phyloP scores from a whole-genome alignment of 1,140 invertebrate species.

The Drosophila mauritiana region DNA sequence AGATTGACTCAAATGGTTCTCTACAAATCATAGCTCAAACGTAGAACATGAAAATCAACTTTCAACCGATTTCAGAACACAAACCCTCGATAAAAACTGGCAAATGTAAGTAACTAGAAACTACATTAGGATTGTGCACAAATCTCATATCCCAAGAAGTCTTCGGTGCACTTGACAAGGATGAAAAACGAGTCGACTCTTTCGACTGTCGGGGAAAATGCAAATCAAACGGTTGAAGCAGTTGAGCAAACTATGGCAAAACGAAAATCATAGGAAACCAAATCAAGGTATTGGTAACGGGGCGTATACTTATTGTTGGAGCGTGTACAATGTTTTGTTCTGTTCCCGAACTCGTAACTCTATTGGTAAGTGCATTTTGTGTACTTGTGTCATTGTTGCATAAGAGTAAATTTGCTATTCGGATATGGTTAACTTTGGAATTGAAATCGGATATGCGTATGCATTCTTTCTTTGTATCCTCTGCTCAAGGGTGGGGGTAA shows the following conservation, averaged over 20 bases:
- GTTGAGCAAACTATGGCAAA: conserved; percentile 63
- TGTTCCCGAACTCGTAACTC: conserved; percentile 44
- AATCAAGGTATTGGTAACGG: conserved; percentile 34
- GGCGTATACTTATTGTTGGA: conserved; percentile 71
- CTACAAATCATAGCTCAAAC: conserved; percentile 6
- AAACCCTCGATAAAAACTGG: conserved; percentile 24
- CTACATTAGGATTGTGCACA: conserved; percentile 59
- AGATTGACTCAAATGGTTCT: neutral
- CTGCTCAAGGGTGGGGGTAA: neutral
- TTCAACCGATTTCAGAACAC: conserved; percentile 17
- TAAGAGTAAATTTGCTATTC: conserved; percentile 55
- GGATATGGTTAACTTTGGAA: conserved; percentile 41
- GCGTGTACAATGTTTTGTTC: conserved; percentile 48
- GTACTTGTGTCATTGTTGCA: conserved; percentile 66
- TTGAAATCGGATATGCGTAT: conserved; percentile 12
- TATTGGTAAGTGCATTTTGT: conserved; percentile 63
- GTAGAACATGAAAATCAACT: conserved; percentile 12
- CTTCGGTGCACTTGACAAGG: conserved; percentile 54
- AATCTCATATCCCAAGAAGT: conserved; percentile 54
- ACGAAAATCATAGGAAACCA: conserved; percentile 40
- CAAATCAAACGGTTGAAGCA: conserved; percentile 61
- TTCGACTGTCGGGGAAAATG: conserved; percentile 28
- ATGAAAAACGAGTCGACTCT: conserved; percentile 12
- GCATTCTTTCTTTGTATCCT: conserved; percentile 15
- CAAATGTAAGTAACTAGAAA: conserved; percentile 31